Evolutionary conservation across 1,140 invertebrate genomes (phyloP).

Genomic region (Popillia japonica): DNA sequence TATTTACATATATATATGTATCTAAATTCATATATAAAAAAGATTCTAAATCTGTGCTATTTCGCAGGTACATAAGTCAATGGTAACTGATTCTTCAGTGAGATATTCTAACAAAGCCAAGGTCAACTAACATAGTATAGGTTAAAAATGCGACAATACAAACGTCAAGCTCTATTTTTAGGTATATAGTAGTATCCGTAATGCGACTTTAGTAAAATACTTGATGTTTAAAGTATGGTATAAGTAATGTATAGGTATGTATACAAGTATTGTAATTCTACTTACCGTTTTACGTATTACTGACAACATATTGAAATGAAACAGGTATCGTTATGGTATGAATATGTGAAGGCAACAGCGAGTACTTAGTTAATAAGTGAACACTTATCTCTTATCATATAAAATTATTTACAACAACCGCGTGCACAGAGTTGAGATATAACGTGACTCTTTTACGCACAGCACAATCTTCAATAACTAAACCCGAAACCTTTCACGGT

Average conservation of each 20-base stretch:
- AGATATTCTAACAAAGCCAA: neutral
- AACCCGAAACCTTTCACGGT: slow-evolving; percentile 17
- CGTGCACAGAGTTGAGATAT: neutral
- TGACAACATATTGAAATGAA: neutral
- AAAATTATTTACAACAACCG: slow-evolving; percentile 3
- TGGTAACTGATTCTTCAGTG: neutral
- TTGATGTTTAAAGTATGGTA: neutral
- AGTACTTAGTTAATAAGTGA: neutral
- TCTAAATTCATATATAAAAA: neutral
- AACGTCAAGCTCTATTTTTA: neutral
- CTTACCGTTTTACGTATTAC: slow-evolving; percentile 22
- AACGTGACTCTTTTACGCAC: neutral
- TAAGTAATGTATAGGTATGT: neutral
- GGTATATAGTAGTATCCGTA: neutral
- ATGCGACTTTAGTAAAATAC: neutral
- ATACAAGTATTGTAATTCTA: neutral
- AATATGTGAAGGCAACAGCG: neutral
- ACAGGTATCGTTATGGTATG: neutral
- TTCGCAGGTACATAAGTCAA: neutral
- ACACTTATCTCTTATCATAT: neutral
- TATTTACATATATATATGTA: neutral
- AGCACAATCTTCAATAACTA: neutral
- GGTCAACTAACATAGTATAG: neutral
- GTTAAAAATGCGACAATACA: slow-evolving; percentile 14
- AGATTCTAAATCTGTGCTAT: neutral